Evolutionary conservation across 2,113 vertebrate species (phyloP).

Genomic region (Progne subis): DNA sequence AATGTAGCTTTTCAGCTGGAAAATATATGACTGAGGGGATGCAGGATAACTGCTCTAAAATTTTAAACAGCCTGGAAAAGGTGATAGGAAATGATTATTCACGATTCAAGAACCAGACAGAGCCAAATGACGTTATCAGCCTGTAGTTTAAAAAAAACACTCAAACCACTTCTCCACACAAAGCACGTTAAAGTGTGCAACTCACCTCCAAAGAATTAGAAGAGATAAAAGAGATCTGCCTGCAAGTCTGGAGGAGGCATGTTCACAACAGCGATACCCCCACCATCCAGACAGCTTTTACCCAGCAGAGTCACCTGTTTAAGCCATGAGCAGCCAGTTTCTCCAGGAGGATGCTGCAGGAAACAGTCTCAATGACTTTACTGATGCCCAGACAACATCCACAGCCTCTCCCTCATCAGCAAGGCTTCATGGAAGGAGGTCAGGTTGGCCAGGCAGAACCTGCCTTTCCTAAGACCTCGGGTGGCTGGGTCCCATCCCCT

Average conservation of each 20-base stretch:
- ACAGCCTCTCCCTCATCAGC: neutral
- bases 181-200: neutral
- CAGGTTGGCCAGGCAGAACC: neutral
- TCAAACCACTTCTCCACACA: neutral
- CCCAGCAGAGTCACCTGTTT: neutral
- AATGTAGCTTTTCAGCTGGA: neutral
- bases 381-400: neutral
- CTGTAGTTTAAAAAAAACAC: neutral
- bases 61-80: conserved; percentile 44
- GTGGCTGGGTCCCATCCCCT: neutral
- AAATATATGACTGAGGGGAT: neutral
- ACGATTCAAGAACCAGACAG: neutral
- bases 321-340: neutral
- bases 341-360: neutral
- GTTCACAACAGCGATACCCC: neutral
- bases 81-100: conserved; percentile 31
- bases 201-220: neutral
- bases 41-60: neutral
- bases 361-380: neutral
- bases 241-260: neutral
- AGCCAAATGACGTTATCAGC: conserved; percentile 1
- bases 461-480: neutral
- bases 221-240: neutral
- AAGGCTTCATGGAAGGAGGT: neutral
- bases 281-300: neutral